phyloP scores from a whole-genome alignment of 2,113 vertebrate genomes.

The Ophiodon elongatus region DNA sequence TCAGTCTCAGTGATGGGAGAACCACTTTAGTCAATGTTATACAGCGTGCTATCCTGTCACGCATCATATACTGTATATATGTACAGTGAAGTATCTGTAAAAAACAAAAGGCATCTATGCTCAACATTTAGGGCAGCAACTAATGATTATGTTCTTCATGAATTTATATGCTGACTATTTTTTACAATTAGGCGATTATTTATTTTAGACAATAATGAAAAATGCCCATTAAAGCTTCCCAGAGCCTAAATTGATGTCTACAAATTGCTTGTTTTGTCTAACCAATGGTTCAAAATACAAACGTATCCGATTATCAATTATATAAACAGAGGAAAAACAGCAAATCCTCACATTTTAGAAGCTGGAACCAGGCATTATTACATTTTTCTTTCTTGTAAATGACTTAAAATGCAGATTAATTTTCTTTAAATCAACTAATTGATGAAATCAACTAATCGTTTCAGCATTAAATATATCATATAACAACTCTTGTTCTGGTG shows the following conservation, averaged over 20 bases:
- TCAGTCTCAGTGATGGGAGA: slow-evolving; percentile 3
- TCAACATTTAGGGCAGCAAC: neutral
- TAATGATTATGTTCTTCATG: neutral
- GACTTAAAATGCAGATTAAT: neutral
- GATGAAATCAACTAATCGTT: neutral
- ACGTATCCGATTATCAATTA: neutral
- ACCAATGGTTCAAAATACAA: neutral
- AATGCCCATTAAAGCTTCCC: neutral
- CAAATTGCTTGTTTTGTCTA: neutral
- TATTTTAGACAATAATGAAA: neutral
- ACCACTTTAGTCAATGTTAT: neutral
- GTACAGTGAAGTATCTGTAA: neutral
- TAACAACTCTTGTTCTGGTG: neutral
- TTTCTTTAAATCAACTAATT: neutral
- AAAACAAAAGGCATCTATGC: neutral
- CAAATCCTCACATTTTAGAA: neutral
- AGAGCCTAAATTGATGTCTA: neutral
- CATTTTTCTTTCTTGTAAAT: neutral
- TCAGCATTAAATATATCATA: neutral
- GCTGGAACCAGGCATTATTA: neutral
- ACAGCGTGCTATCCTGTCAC: neutral
- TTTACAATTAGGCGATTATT: neutral
- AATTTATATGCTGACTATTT: neutral
- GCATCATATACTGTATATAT: neutral
- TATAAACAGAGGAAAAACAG: neutral